Base-by-base conservation (phyloP, 2,797 vertebrate genomes). In the Manis pentadactyla region DNA sequence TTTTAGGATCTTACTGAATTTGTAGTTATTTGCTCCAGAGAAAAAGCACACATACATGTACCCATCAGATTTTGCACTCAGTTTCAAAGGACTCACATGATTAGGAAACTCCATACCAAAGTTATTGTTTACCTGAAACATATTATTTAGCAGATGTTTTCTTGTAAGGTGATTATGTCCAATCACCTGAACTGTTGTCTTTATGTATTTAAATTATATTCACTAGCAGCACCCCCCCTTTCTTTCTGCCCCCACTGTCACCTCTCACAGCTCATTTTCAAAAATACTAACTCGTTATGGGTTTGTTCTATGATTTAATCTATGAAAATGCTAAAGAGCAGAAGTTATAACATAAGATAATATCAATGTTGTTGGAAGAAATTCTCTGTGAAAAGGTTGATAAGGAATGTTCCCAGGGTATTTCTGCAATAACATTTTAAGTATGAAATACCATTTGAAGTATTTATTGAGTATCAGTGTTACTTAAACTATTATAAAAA, bases 401-500 rank as follows among this genome's bases (percentile, higher is more conserved):
- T 77, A 29, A 95, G 34, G 93, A 84, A 55, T 92, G 19, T 87
- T 69, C 57, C 46, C 49, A 64, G n/a, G 14, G 37, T 97, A 55
- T 97, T 98, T 97, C 74, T 63, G 68, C 78, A 96, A 78, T 96
- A 96, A 69, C 79, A 85, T 71, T 69, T 96, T 93, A 96, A 91
- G 69, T 97, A 95, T 96, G 68, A 75, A 96, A 75, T 96, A 96
- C 73, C 79, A 85, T 71, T 69, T 96, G 94, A 96, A 91, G 66
- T 98, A 95, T 96, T 97, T 98, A 94, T 96, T 71, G 88, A 96
- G 18, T 84, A 63, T 1, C 1, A 34, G 77, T 97, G 93, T 90
- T 92, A 95, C 66, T 95, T 97, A 98, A 98, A 96, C 49, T 95
- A 63, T 88, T 97, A 87, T 31, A 96, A 93, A 93, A 92, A 75